These are phyloP conservation scores for Cheirogaleus major DNA, from an alignment of 2,797 vertebrate species.

Conservation along the genomic window DNA sequence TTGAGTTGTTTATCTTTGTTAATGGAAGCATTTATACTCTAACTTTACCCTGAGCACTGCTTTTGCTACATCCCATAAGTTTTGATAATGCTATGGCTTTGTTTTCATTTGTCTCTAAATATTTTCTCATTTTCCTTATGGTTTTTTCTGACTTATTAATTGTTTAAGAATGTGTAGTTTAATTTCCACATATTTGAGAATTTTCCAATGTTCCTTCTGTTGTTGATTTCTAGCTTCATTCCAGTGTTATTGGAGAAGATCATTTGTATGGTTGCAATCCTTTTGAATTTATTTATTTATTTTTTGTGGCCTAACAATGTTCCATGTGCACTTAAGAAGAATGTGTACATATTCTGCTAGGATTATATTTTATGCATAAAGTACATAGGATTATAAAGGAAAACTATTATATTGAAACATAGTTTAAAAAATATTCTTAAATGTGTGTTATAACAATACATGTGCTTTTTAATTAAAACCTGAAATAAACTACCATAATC, in stretches of 20 bases:
- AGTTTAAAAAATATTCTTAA: slow-evolving; percentile 20
- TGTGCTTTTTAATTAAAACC: slow-evolving; percentile 25
- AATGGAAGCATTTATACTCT: neutral
- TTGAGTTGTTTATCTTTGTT: neutral
- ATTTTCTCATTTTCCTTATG: neutral
- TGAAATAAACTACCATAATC: neutral
- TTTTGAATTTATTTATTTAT: neutral
- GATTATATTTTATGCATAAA: neutral
- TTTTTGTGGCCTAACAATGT: neutral
- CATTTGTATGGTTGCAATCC: neutral
- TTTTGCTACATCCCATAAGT: neutral
- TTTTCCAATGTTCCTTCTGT: neutral
- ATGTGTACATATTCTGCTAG: neutral
- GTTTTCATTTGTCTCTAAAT: neutral
- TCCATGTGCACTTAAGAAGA: neutral
- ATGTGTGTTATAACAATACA: neutral
- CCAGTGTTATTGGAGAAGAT: neutral
- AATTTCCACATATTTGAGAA: neutral
- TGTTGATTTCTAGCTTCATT: neutral
- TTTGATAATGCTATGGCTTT: neutral
- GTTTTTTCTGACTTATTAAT: neutral
- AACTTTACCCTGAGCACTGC: neutral
- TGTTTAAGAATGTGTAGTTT: neutral
- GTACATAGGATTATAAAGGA: neutral
- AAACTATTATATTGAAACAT: neutral